Evolutionary conservation across 1,140 invertebrate species (phyloP), one percentile per base, ranked within the genome.

Genomic region (Euura lappo): DNA sequence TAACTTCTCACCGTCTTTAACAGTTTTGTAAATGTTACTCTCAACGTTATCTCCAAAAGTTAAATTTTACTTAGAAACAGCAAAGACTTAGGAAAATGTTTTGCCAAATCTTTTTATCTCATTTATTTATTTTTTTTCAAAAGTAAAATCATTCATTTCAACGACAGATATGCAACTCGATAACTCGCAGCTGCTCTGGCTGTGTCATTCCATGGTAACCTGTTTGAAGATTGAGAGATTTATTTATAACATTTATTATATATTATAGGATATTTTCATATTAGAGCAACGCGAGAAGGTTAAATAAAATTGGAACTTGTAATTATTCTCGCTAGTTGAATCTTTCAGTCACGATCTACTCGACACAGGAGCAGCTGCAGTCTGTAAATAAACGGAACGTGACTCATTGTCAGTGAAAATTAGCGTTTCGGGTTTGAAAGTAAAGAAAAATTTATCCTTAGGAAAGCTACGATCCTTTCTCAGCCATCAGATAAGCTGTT

Each of bases 1-100:
- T 83, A 78, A 79, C 67, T 79, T 66, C 67, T 66, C 74, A 72
- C 66, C 28, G 68, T 67, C 6, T 65, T 47, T 67, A 45, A 72
- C 71, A 45, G 44, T 43, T 68, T 69, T 69, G 65, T 3, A 70
- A 71, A 64, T 60, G 51, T 60, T 60, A n/a, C 10, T 60, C 51
- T n/a, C 51, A 60, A 71, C 64, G 70, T 68, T 65, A 44, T 68
- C 68, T 71, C 60, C 69, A 69, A 47, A 70, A 44, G 64, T 70
- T 75, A 28, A 51, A 70, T 74, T 66, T 74, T 46, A 67, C 65
- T 64, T 71, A 60, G 64, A 73, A 69, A 2, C 28, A 28, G 28
- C 28, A 3, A 6, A 60, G 6, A 60, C 2, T 60, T 60, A 3
- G 51, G 13, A 60, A n/a, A 6, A 60, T 60, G 13, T 60, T 60